A percentile compares a stretch with the other conserved stretches of the same genome.
phyloP scores from a whole-genome alignment of 1,140 invertebrate species.

The Artemia franciscana region DNA sequence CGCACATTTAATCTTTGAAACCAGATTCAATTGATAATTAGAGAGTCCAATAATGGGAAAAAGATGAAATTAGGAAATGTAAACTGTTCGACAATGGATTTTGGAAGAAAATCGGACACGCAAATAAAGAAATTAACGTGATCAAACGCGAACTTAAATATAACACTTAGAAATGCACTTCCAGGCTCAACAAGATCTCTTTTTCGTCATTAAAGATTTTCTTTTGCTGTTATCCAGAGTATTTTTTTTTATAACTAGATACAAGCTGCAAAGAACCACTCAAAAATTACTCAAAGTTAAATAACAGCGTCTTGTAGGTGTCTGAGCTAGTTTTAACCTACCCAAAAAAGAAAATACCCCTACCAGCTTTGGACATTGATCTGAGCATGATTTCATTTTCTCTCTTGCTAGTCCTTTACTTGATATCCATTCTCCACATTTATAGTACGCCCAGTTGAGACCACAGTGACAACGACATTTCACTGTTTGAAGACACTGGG shows the following conservation, averaged over 20 bases:
- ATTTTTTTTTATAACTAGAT: background rate
- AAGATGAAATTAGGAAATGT: no score
- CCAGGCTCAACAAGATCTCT: no score
- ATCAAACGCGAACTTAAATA: no score
- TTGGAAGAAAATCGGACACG: no score
- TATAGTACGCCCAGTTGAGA: constrained; percentile 40
- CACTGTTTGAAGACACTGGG: constrained; percentile 38
- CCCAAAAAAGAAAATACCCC: constrained; percentile 11
- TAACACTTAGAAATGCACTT: no score
- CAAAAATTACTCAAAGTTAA: background rate
- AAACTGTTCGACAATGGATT: no score
- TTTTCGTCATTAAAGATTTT: background rate
- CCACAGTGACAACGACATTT: constrained; percentile 54
- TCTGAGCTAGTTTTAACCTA: background rate
- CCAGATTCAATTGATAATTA: no score
- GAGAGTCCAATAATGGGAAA: no score
- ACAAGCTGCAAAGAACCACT: background rate
- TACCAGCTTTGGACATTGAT: constrained; percentile 64
- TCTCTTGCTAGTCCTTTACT: constrained; percentile 22
- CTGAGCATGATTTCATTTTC: constrained; percentile 41
- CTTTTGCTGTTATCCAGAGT: background rate
- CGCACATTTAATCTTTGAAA: no score
- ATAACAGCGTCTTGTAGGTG: background rate
- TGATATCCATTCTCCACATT: constrained; percentile 37
- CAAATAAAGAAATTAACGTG: no score